Base-by-base conservation (phyloP, 2,797 vertebrate genomes). In the Gymnopithys bicolor region DNA sequence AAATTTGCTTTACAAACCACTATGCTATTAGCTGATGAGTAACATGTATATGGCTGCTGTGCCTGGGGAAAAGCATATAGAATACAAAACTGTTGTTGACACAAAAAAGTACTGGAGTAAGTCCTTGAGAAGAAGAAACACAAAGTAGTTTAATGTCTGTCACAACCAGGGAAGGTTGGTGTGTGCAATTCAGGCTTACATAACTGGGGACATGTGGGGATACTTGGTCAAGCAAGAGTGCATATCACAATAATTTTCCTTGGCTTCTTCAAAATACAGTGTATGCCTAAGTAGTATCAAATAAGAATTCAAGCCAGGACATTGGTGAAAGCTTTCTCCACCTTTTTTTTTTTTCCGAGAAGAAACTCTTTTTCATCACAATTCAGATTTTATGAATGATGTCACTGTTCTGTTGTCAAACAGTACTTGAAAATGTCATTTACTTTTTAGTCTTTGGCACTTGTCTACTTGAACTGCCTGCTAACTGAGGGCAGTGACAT, bases 71-170 rank as follows among this genome's bases (percentile, higher is more conserved):
- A 68, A 70, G 17, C 24, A 39, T 56, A 51, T 46, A 13, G 67
- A 67, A 43, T 74, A 82, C 14, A 87, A 81, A 91, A 84, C 49
- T 37, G 1, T 51, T 79, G 35, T 55, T 92, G 53, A 69, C 75
- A 59, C 37, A 39, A 74, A 77, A 84, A 67, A 37, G 19, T 32
- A 78, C 32, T 1, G 0, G 60, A 64, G 32, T 16, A 33, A 63
- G 15, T 69, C 80, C 70, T 41, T 52, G 69, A 15, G 33, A 68
- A 66, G 22, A 53, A 71, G 79, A 75, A 95, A 93, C 81, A 74
- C 71, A 78, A 68, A 24, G 41, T 12, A 27, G 90, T 92, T 92
- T 82, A 83, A 96, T 97, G 96, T 98, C 98, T 98, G 98, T 98
- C 97, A 97, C 97, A 98, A 97, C 96, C 93, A 79, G 85, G 66